A percentile compares a stretch with the other conserved stretches of the same genome.
These are phyloP conservation scores for Darevskia mixta DNA, from an alignment of 2,797 vertebrate genomes.

Conservation along the genomic window DNA sequence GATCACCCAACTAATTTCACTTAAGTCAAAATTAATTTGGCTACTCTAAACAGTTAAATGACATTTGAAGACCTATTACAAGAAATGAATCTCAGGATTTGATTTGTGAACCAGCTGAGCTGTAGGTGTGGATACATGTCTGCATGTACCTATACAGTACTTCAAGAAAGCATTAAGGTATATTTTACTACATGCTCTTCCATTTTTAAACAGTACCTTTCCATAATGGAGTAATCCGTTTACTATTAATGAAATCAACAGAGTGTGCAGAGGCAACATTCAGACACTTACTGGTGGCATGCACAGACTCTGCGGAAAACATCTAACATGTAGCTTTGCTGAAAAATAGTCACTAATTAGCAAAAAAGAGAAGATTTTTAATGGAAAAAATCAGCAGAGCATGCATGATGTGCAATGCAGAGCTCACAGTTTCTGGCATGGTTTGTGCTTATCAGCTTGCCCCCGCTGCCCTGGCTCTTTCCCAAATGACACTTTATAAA, in stretches of 20 bases:
- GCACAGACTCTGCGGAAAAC: not conserved
- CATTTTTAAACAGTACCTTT: not conserved
- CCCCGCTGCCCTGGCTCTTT: not conserved
- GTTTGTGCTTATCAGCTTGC: not conserved
- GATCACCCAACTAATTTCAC: constrained; percentile 6
- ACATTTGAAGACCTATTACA: constrained; percentile 8
- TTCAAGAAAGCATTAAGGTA: not conserved
- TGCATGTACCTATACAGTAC: not conserved
- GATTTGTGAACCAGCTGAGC: not conserved
- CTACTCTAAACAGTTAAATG: not conserved
- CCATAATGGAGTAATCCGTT: not conserved
- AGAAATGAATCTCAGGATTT: constrained; percentile 18
- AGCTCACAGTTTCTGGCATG: not conserved
- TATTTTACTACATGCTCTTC: not conserved
- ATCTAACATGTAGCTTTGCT: not conserved
- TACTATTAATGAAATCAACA: not conserved
- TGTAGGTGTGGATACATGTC: not conserved
- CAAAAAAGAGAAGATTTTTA: not conserved
- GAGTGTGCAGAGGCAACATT: not conserved
- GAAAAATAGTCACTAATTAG: not conserved
- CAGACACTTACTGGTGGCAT: not conserved
- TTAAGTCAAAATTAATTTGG: constrained; percentile 31
- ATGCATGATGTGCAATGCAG: not conserved
- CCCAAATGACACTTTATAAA: not conserved
- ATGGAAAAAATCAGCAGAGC: not conserved